Evolutionary conservation across 2,797 vertebrate genomes (phyloP), one percentile per base, ranked within the genome.

Genomic region (Lemur catta): DNA sequence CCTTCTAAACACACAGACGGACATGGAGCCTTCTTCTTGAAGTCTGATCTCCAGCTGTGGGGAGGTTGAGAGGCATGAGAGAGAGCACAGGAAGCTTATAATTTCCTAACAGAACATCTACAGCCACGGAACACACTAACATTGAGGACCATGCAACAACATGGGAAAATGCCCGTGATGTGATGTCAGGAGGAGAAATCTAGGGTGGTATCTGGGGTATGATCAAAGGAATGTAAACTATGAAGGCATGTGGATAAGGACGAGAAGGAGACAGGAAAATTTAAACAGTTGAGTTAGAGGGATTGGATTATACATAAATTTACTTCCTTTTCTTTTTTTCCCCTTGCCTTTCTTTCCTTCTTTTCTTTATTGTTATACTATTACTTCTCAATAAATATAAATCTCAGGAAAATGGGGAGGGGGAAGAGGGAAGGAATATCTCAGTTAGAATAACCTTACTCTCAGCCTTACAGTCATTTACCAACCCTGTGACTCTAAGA

Each of bases 321-420:
- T 71, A 50, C 17, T 59, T 18, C 48, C 8, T 50, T 91, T 71
- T 63, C 24, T 8, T 82, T 22, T 63, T 35, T 20, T 50, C 4
- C 0, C 41, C 4, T 84, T 75, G 13, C n/a, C 41, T 84, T 55
- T 1, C 4, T 48, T 43, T 74, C 2, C 67, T 90, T 22, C 22
- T 82, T 94, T 74, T 55, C 28, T 86, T 65, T 75, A 67, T 75
- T 93, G 28, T 75, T 79, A 75, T 26, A 30, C 10, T 43, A 1
- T 82, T 74, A n/a, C 69, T 93, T 75, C 41, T 94, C 43, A 81
- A 82, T 81, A 81, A 95, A 59, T 30, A 71, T 67, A 74, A 90
- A 93, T 74, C 52, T 46, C 4, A 38, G 11, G 6, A 4, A 93
- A 89, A 48, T 63, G 5, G 8, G 18, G 46, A 26, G 12, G 12